Conservation (phyloP, 1,140 invertebrate species). For the Archivesica marissinica region DNA sequence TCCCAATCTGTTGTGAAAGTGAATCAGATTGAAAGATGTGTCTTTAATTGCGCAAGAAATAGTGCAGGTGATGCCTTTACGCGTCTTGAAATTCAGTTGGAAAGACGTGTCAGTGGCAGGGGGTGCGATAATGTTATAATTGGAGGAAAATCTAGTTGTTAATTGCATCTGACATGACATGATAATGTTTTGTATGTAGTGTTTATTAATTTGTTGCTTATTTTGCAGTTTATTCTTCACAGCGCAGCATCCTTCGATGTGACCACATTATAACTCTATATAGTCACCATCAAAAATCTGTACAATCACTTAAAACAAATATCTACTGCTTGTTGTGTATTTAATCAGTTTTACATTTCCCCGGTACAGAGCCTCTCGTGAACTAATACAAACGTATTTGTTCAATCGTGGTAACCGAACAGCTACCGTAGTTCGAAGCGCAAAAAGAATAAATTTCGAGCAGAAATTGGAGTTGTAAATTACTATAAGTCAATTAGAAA, state of each 20-base stretch:
- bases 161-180: background rate
- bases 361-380: background rate
- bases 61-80: too few relatives aligned
- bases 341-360: conserved; percentile 25
- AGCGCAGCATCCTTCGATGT: conserved; percentile 19
- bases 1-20: too few relatives aligned
- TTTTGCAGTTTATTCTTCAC: conserved; percentile 53
- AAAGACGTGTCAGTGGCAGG: conserved; percentile 17
- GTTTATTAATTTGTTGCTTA: conserved; percentile 59
- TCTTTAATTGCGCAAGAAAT: too few relatives aligned
- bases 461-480: too few relatives aligned
- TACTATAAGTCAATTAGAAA: too few relatives aligned
- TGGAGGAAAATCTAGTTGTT: background rate
- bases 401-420: too few relatives aligned
- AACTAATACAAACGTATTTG: conserved; percentile 4
- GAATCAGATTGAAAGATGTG: too few relatives aligned
- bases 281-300: background rate
- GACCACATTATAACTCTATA: background rate
- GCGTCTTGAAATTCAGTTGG: too few relatives aligned
- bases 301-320: background rate
- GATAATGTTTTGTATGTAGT: conserved; percentile 60
- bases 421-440: too few relatives aligned
- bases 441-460: too few relatives aligned
- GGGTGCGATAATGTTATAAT: background rate
- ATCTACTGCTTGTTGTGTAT: conserved; percentile 32